Conservation (phyloP, 2,797 vertebrate species). For the Eulemur albifrons region DNA sequence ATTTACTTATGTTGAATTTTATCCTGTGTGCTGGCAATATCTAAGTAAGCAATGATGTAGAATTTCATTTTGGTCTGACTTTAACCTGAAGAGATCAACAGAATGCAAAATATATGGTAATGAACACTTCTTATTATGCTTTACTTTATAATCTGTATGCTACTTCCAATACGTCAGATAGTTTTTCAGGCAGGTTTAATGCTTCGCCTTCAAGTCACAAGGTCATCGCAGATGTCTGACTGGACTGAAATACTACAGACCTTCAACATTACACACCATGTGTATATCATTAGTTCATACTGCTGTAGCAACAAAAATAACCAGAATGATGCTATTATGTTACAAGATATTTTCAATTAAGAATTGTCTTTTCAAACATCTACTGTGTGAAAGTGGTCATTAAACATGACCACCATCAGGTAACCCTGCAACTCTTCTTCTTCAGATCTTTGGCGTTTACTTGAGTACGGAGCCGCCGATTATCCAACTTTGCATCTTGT, state of each 20-base stretch:
- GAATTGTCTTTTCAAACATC: conserved; percentile 5
- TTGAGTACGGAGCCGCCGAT: background rate
- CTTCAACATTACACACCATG: background rate
- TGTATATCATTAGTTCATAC: background rate
- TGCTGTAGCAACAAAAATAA: background rate
- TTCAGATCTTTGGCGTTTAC: background rate
- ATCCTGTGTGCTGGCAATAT: background rate
- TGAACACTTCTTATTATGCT: background rate
- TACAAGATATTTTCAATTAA: background rate
- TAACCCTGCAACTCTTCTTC: conserved; percentile 10
- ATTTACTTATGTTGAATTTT: background rate
- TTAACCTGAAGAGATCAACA: background rate
- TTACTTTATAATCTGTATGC: conserved; percentile 48
- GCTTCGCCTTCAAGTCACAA: conserved; percentile 48
- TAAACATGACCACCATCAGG: background rate
- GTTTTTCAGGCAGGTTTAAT: conserved; percentile 40
- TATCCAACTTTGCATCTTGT: background rate
- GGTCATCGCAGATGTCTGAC: conserved; percentile 38
- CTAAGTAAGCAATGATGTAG: background rate
- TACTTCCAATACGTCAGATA: background rate
- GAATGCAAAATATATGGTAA: background rate
- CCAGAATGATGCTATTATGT: background rate
- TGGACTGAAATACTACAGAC: background rate
- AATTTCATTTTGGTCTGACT: background rate
- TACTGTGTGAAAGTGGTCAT: conserved; percentile 3